These are phyloP conservation scores for Luehdorfia chinensis DNA, from an alignment of 1,140 invertebrate species.

Conservation along the genomic window DNA sequence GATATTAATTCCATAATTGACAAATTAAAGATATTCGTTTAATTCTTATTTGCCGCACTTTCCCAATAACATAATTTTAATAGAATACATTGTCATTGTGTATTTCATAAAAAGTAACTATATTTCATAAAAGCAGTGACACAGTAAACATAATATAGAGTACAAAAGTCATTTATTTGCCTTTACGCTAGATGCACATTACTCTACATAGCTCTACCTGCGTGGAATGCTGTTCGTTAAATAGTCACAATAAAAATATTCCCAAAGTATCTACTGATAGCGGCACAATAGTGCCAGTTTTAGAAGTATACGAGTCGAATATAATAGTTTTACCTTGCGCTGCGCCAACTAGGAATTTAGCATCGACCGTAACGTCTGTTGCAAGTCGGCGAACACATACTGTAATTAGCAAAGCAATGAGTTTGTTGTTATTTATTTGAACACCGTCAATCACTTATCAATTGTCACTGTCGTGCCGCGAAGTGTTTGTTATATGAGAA, in stretches of 20 bases:
- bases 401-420: conserved; percentile 29
- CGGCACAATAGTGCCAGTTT: conserved; percentile 59
- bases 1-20: too few relatives aligned
- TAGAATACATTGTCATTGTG: too few relatives aligned
- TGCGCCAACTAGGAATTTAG: conserved; percentile 39
- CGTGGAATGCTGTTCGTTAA: too few relatives aligned
- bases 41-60: too few relatives aligned
- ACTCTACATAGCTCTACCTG: too few relatives aligned
- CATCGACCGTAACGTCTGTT: conserved; percentile 33
- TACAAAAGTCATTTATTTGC: too few relatives aligned
- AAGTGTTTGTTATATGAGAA: conserved; percentile 36
- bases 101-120: too few relatives aligned
- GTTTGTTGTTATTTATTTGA: conserved; percentile 45
- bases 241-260: conserved; percentile 38
- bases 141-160: too few relatives aligned
- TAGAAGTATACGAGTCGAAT: conserved; percentile 51
- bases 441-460: conserved; percentile 65
- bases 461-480: conserved; percentile 51
- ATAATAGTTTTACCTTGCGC: conserved; percentile 66
- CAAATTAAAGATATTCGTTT: too few relatives aligned
- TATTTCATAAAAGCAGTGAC: too few relatives aligned
- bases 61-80: too few relatives aligned
- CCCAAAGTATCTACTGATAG: conserved; percentile 36
- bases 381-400: conserved; percentile 38
- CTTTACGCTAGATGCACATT: too few relatives aligned